Conservation (phyloP, 2,113 vertebrate genomes). For the Saguinus imperator region DNA sequence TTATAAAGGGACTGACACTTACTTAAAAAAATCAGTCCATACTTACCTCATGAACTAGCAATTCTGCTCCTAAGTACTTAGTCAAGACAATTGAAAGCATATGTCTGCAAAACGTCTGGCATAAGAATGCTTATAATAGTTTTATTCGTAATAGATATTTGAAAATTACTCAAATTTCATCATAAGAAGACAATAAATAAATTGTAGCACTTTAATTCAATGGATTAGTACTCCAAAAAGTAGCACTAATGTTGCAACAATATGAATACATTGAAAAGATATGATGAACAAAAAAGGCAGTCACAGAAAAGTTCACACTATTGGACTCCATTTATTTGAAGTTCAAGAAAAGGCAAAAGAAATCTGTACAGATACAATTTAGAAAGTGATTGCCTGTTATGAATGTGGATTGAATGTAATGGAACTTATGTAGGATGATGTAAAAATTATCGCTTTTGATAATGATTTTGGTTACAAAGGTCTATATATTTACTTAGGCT, state of each 20-base stretch:
- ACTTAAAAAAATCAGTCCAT: background rate
- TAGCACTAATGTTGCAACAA: background rate
- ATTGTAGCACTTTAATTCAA: background rate
- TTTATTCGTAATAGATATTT: background rate
- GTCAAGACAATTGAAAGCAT: background rate
- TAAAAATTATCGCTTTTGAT: background rate
- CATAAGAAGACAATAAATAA: background rate
- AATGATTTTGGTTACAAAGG: background rate
- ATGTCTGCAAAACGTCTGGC: background rate
- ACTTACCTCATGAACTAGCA: background rate
- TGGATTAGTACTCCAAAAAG: background rate
- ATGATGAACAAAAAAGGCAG: background rate
- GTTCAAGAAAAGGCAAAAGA: background rate
- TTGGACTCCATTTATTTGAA: background rate
- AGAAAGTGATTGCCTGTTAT: background rate
- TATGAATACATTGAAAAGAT: background rate
- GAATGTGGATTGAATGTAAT: background rate
- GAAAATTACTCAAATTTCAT: background rate
- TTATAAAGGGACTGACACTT: background rate
- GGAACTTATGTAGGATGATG: background rate
- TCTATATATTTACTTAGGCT: background rate
- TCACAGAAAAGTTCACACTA: background rate
- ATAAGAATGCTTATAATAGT: background rate
- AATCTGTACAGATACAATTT: background rate
- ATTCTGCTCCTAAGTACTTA: background rate